phyloP scores from a whole-genome alignment of 1,140 invertebrate species.

The Leguminivora glycinivorella region DNA sequence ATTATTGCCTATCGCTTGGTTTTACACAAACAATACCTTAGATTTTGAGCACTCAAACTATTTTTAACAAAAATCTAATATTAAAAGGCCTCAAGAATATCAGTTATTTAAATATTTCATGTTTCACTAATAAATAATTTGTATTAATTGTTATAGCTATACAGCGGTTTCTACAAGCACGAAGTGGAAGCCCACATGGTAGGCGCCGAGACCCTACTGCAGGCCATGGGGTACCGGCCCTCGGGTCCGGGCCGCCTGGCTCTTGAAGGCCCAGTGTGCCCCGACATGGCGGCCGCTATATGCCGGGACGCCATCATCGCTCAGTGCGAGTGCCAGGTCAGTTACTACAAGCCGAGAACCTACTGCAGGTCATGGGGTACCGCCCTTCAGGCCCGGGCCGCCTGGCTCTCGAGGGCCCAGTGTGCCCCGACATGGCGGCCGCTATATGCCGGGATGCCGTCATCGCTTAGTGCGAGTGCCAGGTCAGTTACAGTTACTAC shows the following conservation, averaged over 20 bases:
- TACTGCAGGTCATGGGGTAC: too few relatives aligned
- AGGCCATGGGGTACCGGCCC: slow-evolving; percentile 89
- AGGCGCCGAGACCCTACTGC: slow-evolving; percentile 86
- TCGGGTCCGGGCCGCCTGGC: slow-evolving; percentile 78
- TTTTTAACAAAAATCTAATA: too few relatives aligned
- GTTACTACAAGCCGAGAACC: background rate
- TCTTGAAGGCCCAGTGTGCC: slow-evolving; percentile 87
- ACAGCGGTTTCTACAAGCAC: slow-evolving; percentile 92
- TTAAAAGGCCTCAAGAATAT: too few relatives aligned
- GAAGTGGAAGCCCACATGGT: slow-evolving; percentile 89
- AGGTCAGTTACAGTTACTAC: slow-evolving; percentile 80
- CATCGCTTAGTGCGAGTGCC: too few relatives aligned
- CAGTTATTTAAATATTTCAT: too few relatives aligned
- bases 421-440: too few relatives aligned
- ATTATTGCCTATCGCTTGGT: too few relatives aligned
- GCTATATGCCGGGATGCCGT: too few relatives aligned
- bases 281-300: slow-evolving; percentile 87
- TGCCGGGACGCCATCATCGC: slow-evolving; percentile 92
- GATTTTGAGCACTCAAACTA: too few relatives aligned
- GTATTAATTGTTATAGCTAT: slow-evolving; percentile 81
- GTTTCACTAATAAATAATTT: background rate
- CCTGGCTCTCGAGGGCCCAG: too few relatives aligned
- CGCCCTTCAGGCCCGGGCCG: too few relatives aligned
- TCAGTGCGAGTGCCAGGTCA: slow-evolving; percentile 91
- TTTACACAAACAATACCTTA: too few relatives aligned